Conservation (phyloP, 1,140 invertebrate species). For the Zophobas atratus region DNA sequence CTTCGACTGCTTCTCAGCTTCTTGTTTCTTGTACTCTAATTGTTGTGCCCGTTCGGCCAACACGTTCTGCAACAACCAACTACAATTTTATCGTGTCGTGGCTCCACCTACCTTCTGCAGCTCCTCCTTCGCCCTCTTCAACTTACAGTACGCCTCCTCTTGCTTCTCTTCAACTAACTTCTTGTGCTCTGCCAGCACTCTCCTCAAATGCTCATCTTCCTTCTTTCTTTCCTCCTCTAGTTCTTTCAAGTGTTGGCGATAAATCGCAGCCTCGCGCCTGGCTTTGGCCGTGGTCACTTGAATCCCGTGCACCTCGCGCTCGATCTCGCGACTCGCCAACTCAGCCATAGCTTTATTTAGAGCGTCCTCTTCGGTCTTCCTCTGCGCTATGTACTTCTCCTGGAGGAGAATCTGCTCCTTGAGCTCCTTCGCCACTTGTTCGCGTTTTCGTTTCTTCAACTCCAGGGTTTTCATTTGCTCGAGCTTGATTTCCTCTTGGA, state of each 20-base stretch:
- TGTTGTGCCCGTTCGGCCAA: too few species aligned
- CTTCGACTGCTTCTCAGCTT: too few species aligned
- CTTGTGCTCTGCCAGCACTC: conserved; percentile 56
- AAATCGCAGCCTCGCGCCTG: conserved; percentile 58
- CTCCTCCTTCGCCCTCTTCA: too few species aligned
- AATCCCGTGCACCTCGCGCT: conserved; percentile 58
- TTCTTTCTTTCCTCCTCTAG: conserved; percentile 56
- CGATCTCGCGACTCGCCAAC: conserved; percentile 58
- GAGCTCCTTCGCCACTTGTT: conserved; percentile 58
- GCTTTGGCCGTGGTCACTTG: conserved; percentile 51
- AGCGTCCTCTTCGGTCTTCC: conserved; percentile 60
- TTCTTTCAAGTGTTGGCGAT: conserved; percentile 61
- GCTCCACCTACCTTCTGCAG: too few species aligned
- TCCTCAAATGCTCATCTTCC: conserved; percentile 60
- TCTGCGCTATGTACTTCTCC: conserved; percentile 56
- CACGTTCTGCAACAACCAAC: too few species aligned
- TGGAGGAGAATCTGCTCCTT: conserved; percentile 59
- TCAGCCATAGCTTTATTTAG: conserved; percentile 55
- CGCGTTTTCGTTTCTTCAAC: conserved; percentile 54
- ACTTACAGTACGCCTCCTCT: too few species aligned
- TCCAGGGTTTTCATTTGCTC: conserved; percentile 61
- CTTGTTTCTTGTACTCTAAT: too few species aligned
- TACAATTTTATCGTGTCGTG: too few species aligned
- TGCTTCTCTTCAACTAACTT: background rate
- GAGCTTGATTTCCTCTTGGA: conserved; percentile 55